These are phyloP conservation scores for Mormoops blainvillei DNA, from an alignment of 2,113 vertebrate genomes.

Conservation along the genomic window DNA sequence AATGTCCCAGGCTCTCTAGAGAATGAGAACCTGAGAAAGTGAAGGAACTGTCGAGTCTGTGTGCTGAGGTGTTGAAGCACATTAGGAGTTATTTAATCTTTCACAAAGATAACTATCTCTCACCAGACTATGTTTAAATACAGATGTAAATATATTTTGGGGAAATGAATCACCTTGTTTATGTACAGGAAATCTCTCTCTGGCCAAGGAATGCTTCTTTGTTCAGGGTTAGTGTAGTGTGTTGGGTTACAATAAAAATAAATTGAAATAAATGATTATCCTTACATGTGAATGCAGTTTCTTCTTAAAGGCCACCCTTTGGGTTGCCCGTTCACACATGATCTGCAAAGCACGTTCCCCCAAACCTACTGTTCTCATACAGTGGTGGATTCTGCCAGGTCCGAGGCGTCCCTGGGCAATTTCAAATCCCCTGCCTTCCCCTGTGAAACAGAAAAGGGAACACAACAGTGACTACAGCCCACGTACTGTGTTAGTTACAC, in stretches of 20 bases:
- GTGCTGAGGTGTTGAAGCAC: background rate
- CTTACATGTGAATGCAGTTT: conserved; percentile 91
- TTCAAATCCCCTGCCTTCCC: conserved; percentile 93
- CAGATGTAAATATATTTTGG: background rate
- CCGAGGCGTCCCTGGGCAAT: conserved; percentile 93
- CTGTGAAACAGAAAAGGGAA: conserved; percentile 72
- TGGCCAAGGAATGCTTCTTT: background rate
- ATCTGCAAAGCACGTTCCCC: conserved; percentile 88
- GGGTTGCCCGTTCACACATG: conserved; percentile 84
- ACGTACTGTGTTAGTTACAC: background rate
- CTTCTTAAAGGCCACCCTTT: conserved; percentile 87
- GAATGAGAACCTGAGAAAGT: background rate
- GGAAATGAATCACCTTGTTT: background rate
- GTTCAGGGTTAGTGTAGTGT: background rate
- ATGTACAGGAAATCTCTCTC: background rate
- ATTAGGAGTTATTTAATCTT: background rate
- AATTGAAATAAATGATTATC: background rate
- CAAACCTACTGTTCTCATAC: conserved; percentile 88
- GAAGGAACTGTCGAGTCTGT: background rate
- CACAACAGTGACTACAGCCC: background rate
- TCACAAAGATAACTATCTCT: background rate
- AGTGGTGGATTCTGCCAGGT: conserved; percentile 92
- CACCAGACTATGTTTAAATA: background rate
- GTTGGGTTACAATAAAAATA: background rate
- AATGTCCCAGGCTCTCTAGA: background rate